A percentile compares a stretch with the other conserved stretches of the same genome.
Evolutionary conservation across 2,888 invertebrate genomes (phyloP).

Genomic region (Agrotis puta): DNA sequence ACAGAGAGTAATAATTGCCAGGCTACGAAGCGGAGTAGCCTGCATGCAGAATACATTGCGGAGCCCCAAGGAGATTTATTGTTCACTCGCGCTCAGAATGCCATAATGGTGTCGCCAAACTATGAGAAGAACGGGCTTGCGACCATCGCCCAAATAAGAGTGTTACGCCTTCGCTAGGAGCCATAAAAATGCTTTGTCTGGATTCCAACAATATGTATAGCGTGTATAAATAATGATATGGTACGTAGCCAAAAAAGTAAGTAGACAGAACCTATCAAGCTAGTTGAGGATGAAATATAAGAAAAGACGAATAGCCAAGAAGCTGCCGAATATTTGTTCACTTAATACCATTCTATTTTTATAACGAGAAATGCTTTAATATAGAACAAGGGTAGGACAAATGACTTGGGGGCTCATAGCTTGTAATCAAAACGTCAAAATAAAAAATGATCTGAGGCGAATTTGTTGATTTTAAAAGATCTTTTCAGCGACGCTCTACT

Average conservation of each 20-base stretch:
- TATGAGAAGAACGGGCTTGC: conserved; percentile 72
- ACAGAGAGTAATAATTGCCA: conserved; percentile 76
- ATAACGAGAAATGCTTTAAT: conserved; percentile 41
- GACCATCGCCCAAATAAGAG: conserved; percentile 76
- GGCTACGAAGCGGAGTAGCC: conserved; percentile 74
- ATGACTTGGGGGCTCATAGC: conserved; percentile 50
- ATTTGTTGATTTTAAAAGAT: conserved; percentile 56
- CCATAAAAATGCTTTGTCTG: conserved; percentile 79
- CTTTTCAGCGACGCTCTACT: conserved; percentile 30
- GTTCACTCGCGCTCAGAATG: conserved; percentile 81
- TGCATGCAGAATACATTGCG: conserved; percentile 81
- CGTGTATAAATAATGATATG: conserved; percentile 58
- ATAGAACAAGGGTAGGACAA: conserved; percentile 47
- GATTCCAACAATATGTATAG: conserved; percentile 70
- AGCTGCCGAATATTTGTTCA: conserved; percentile 36
- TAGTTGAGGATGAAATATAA: conserved; percentile 50
- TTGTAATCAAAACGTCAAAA: conserved; percentile 62
- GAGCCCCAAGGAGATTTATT: conserved; percentile 81
- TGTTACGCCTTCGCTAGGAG: conserved; percentile 71
- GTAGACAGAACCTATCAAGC: conserved; percentile 50
- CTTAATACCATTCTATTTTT: conserved; percentile 35
- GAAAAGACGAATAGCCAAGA: conserved; percentile 39
- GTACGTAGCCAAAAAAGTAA: conserved; percentile 61
- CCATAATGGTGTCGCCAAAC: conserved; percentile 81
- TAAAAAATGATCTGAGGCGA: conserved; percentile 59